Base-by-base conservation (phyloP, 2,113 vertebrate species). In the Cyanoliseus patagonus region DNA sequence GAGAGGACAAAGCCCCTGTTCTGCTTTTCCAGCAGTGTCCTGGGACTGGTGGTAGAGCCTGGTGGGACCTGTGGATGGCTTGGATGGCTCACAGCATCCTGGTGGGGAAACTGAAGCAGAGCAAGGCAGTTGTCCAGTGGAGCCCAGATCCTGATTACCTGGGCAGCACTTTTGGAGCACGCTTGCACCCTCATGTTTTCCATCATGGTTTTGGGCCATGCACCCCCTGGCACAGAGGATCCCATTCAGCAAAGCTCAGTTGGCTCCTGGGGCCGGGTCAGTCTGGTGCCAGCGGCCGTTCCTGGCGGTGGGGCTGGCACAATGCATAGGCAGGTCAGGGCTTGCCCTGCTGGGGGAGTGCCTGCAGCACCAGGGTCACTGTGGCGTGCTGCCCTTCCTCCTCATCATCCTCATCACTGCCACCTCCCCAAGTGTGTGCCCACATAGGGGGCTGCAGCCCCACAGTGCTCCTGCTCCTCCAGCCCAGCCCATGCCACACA, bases 311-410 rank as follows among this genome's bases (percentile, higher is more conserved):
- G 1, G 62, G 93, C 94, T 37, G 23, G 68, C 95, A 97, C 97
- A 97, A 98, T 97, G 81, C 35, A 9, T 62, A 8, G 97, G 88
- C 95, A 97, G 93, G 97, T 49, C 74, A 5, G 63, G 97, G 69
- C 98, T 97, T 98, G 98, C 82, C 97, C 90, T 35, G 82, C 10
- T 1, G 59, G 78, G 90, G 85, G 41, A 77, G 83, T 1, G 46
- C 82, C 16, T 5, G 44, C 9, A 1, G 33, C 55, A 59, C 33
- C 57, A 22, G 6, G 20, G 33, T 20, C 57, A 59, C 33, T 23
- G 57, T n/a, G 13, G 88, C 35, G 33, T 13, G 75, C 61, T 90
- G 84, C 64, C 33, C 57, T 44, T 69, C 53, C 64, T 86, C 85
- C 76, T 66, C 86, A 78, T 83, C 53, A 24, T 91, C 88, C 9